A percentile compares a stretch with the other conserved stretches of the same genome.
These are phyloP conservation scores for Cerastis leucographa DNA, from an alignment of 2,888 invertebrate genomes.

Conservation along the genomic window DNA sequence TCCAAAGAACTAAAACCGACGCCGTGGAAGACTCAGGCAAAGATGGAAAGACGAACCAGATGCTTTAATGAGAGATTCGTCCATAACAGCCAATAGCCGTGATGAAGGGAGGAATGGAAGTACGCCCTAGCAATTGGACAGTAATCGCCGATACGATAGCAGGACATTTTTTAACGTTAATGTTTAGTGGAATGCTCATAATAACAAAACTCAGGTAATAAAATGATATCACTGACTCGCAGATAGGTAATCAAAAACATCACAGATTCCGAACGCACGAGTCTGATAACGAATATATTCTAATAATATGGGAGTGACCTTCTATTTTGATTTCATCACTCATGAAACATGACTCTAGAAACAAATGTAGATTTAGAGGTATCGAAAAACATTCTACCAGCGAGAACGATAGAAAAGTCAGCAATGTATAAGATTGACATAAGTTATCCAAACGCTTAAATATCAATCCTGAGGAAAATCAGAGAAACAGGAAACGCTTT, in stretches of 20 bases:
- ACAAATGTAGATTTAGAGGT: not conserved
- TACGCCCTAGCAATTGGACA: not conserved
- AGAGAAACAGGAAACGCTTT: not conserved
- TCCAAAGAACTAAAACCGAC: not conserved
- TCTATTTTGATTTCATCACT: not conserved
- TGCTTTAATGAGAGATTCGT: not conserved
- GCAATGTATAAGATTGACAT: not conserved
- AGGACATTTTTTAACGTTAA: not conserved
- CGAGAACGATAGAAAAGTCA: not conserved
- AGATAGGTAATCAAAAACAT: constrained; percentile 21
- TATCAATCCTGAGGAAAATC: not conserved
- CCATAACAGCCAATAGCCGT: not conserved
- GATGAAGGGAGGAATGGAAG: not conserved
- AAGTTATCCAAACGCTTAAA: not conserved
- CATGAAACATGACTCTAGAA: not conserved
- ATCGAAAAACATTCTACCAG: not conserved
- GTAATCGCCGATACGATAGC: not conserved
- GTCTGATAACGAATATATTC: constrained; percentile 10
- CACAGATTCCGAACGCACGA: constrained; percentile 12
- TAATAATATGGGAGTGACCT: not conserved
- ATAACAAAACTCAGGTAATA: constrained; percentile 19
- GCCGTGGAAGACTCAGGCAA: not conserved
- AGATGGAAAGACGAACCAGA: not conserved
- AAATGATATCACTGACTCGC: constrained; percentile 5
- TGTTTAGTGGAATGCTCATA: not conserved